Evolutionary conservation across 2,888 invertebrate species (phyloP).

Genomic region (Synergus itoensis): DNA sequence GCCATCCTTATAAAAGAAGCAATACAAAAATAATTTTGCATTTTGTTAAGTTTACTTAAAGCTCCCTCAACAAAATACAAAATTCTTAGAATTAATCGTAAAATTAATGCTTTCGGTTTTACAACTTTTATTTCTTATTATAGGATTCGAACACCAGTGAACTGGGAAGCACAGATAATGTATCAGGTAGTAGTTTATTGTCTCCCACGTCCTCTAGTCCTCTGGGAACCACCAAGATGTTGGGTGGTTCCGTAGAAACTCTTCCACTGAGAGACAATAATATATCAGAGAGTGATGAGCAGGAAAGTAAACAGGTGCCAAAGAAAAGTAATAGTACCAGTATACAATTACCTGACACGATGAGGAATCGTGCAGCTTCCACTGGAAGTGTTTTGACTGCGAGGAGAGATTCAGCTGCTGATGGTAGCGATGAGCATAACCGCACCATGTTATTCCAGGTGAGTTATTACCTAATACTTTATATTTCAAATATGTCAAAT

Average conservation of each 20-base stretch:
- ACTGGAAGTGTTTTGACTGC: constrained; percentile 75
- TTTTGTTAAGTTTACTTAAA: not conserved
- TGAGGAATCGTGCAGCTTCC: constrained; percentile 78
- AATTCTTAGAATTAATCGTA: not conserved
- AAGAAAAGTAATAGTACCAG: constrained; percentile 58
- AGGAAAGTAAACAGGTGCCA: constrained; percentile 53
- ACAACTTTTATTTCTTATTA: constrained; percentile 37
- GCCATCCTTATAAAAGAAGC: not conserved
- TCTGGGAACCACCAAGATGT: constrained; percentile 41
- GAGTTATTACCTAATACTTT: not conserved
- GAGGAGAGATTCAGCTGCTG: constrained; percentile 70
- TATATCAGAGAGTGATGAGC: constrained; percentile 59
- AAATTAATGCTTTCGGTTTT: not conserved
- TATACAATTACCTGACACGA: constrained; percentile 59
- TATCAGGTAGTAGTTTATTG: constrained; percentile 72
- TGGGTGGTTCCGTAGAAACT: constrained; percentile 70
- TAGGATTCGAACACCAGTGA: constrained; percentile 74
- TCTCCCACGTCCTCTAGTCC: constrained; percentile 64
- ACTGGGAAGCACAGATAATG: constrained; percentile 72
- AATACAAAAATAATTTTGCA: not conserved
- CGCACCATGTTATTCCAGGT: constrained; percentile 96
- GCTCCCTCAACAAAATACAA: not conserved
- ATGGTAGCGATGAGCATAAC: constrained; percentile 84
- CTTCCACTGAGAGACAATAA: constrained; percentile 61
- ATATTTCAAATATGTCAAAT: not conserved